Evolutionary conservation across 1,140 invertebrate species (phyloP), one percentile per base, ranked within the genome.

Genomic region (Drosophila watanabei): DNA sequence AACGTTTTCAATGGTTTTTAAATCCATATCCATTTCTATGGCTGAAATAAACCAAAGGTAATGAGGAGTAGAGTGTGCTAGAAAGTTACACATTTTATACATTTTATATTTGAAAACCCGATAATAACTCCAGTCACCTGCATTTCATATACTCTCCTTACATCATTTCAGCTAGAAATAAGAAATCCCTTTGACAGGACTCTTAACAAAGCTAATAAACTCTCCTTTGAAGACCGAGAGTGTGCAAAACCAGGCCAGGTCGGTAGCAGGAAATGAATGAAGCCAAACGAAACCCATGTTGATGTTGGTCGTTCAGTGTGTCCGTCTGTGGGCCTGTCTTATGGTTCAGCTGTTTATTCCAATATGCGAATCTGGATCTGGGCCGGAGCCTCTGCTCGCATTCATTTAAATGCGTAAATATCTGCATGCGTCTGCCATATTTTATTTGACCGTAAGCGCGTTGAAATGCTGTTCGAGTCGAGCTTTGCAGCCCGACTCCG

Each of bases 341-440:
- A 43, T 60, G 51, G 73, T 41, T 76, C 57, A 59, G 80, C 58
- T 81, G 80, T 71, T 80, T 56, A 62, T 46, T 75, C 80, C 68
- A 79, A 69, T 82, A 79, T 71, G 39, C 80, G 79, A 80, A 64
- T 80, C 37, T 35, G 45, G 37, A 70, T 75, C 39, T 57, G 68
- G 41, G 30, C 52, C 35, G 32, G 37, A 28, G 37, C 52, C 33
- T 43, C 39, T 39, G 33, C 64, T 48, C 54, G 81, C 70, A 85
- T 85, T 85, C 80, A 85, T 85, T 85, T 85, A 85, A 85, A 85
- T 85, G 82, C 82, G 82, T 85, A 85, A 85, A 85, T 85, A 85
- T 85, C 78, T 80, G 82, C 73, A 78, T 81, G 60, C 61, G 82
- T 81, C 79, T 72, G 82, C 84, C 82, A 85, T 85, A 80, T 85